Evolutionary conservation across 1,140 invertebrate genomes (phyloP), one percentile per base, ranked within the genome.

Genomic region (Zaprionus capensis): DNA sequence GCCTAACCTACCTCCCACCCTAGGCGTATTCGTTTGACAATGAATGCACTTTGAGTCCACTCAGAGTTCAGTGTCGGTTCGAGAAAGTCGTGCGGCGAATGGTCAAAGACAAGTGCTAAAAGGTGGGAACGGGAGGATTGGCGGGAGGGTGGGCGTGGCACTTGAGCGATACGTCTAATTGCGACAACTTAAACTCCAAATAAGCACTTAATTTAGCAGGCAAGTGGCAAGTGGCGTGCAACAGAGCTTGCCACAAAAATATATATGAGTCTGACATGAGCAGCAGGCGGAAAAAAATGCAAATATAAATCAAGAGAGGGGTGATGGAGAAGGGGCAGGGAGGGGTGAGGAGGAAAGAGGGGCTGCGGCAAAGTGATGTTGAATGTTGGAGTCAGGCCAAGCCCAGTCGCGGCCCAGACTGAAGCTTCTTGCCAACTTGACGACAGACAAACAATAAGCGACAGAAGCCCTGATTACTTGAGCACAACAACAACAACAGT

Each of bases 191-290:
- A 88, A 88, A 84, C 84, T 88, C 78, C 58, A 88, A 88, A 88
- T 88, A 84, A 88, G 84, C 85, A 88, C 84, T 88, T 88, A 88
- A 88, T 88, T 88, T 90, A 90, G 81, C 84, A 88, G 84, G 64
- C 81, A 88, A 88, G 78, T 88, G 84, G 73, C 71, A 24, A 20
- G 57, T 74, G 72, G 66, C 65, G 41, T 82, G 81, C 55, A 20
- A 34, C 55, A 11, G 28, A 46, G 46, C 46, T 51, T 51, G 41
- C 41, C 6, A 58, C 11, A 58, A 58, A 58, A 58, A 58, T 26
- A 36, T 34, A 57, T 46, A 67, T 51, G n/a, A 22, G n/a, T 6
- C 44, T 55, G 46, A 82, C 70, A 71, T 78, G 73, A 81, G 71
- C 77, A 78, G 71, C 55, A 67, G 75, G 61, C 61, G 69, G 69